Evolutionary conservation across 2,888 invertebrate genomes (phyloP), one percentile per base, ranked within the genome.

Genomic region (Andrena fulva): DNA sequence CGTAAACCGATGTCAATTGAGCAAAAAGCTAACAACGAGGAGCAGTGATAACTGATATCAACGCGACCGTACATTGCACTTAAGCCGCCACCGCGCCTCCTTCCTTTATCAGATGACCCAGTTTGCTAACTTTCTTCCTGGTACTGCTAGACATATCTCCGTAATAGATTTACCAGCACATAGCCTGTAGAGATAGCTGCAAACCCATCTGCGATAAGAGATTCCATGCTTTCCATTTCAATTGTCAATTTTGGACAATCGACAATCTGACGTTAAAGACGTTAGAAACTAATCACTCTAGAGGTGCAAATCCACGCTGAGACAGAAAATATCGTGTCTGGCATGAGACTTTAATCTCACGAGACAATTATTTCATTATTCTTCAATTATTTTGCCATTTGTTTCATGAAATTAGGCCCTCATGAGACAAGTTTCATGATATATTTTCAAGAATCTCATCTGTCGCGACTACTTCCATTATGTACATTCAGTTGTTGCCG

Each of bases 61-160:
- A 72, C 81, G 59, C 71, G 69, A 54, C 63, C 73, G 69, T 59
- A 78, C 66, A 68, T 64, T 77, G 70, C 76, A 66, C 77, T 80
- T 85, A 82, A 85, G 80, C 77, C 73, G 31, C 71, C 74, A 27
- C 67, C 69, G 70, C 77, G 50, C 83, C 81, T 73, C 80, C 77
- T 80, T 75, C 54, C 68, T 77, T 76, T 88, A 89, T 89, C 88
- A 71, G 89, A 89, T 88, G 89, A 63, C 84, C 89, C 63, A 88
- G 89, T 89, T 89, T 81, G 71, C 88, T 82, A 89, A 89, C 86
- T 89, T 83, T 80, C 87, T 85, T 88, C 84, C 83, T 83, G 73
- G 63, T 75, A 69, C 59, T 78, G 73, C 69, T 76, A 82, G 82
- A 87, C 83, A 63, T 86, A 88, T 87, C 89, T 80, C 69, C 69